A percentile compares a stretch with the other conserved stretches of the same genome.
Evolutionary conservation across 2,797 vertebrate genomes (phyloP).

Genomic region (Ptychadena robeensis): DNA sequence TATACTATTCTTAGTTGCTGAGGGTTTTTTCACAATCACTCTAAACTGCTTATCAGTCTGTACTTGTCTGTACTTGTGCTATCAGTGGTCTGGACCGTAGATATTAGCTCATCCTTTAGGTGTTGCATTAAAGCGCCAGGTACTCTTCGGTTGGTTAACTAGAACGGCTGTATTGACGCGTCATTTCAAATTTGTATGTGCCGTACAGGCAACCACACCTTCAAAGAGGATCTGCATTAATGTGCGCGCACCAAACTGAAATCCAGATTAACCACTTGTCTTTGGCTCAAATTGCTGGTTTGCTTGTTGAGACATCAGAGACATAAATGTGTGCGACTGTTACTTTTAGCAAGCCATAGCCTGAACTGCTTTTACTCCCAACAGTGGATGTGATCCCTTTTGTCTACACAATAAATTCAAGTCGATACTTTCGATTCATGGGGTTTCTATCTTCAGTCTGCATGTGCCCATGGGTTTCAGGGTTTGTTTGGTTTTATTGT

Average conservation of each 20-base stretch:
- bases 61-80: not conserved
- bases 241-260: too few relatives aligned
- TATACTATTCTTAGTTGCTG: not conserved
- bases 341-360: too few relatives aligned
- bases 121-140: not conserved
- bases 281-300: too few relatives aligned
- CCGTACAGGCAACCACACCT: not conserved
- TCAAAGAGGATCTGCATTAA: too few relatives aligned
- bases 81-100: not conserved
- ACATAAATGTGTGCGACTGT: not conserved
- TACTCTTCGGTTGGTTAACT: not conserved
- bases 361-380: too few relatives aligned
- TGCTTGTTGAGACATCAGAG: too few relatives aligned
- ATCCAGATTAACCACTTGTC: too few relatives aligned
- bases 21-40: not conserved
- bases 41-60: not conserved
- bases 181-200: too few relatives aligned
- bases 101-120: not conserved
- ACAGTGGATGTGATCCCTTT: too few relatives aligned
- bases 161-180: too few relatives aligned
- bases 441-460: too few relatives aligned
- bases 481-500: not conserved
- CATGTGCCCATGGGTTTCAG: not conserved
- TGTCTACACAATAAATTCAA: too few relatives aligned
- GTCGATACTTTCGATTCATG: not conserved